Percentiles rank a stretch among this genome's conserved stretches.
Conservation (phyloP, 2,888 invertebrate species). For the Drosophila koepferae region DNA sequence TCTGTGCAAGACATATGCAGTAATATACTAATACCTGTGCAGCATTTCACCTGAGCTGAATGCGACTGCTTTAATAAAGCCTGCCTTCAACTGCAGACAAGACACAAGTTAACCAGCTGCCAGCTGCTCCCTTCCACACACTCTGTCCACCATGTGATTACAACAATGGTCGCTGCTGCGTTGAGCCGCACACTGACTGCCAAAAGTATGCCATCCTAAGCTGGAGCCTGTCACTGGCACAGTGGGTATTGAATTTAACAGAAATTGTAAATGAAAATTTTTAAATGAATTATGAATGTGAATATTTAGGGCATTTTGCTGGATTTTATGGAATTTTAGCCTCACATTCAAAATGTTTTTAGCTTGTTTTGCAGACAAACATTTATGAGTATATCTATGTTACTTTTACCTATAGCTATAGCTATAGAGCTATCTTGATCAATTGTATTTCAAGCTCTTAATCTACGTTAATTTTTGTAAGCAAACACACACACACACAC, state of each 20-base stretch:
- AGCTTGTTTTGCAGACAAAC: no score
- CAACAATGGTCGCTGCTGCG: constrained; percentile 42
- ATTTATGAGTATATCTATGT: no score
- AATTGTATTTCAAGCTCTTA: no score
- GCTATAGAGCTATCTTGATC: no score
- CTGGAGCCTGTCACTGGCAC: constrained; percentile 11
- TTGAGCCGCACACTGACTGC: constrained; percentile 20
- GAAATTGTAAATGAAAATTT: background rate
- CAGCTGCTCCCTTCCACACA: background rate
- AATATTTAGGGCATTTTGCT: background rate
- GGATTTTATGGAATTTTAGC: background rate
- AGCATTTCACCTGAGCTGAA: constrained; percentile 29
- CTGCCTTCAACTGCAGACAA: constrained; percentile 69
- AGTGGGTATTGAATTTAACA: constrained; percentile 11
- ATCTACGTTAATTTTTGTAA: no score
- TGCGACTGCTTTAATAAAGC: constrained; percentile 67
- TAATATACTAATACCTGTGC: constrained; percentile 48
- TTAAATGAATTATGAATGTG: background rate
- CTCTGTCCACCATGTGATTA: constrained; percentile 47
- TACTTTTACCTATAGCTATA: no score
- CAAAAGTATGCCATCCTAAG: constrained; percentile 27
- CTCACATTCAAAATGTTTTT: no score
- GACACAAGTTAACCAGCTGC: constrained; percentile 58
- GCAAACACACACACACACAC: no score
- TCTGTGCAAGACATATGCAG: constrained; percentile 11